Base-by-base conservation (phyloP, 2,888 invertebrate genomes). In the Teinopalpus imperialis region DNA sequence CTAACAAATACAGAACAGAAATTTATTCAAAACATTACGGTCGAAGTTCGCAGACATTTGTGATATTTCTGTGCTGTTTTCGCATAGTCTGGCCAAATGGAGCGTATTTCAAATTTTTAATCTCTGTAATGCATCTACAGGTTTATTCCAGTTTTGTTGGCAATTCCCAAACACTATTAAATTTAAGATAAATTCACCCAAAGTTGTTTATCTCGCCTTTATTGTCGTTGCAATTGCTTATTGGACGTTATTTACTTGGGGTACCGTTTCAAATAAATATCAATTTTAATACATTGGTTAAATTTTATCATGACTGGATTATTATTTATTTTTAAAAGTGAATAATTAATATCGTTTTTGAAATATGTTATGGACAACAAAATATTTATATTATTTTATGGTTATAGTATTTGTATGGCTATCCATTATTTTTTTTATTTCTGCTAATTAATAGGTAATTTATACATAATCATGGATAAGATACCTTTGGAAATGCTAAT, bases 51-150 rank as follows among this genome's bases (percentile, higher is more conserved):
- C 18, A 32, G 18, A 37, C 20, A 26, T 35, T 29, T 20, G 26
- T 14, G 18, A 20, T 35, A 21, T 20, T 18, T 20, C 18, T 6
- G 23, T 18, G 2, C 20, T 8, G 34, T 31, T 43, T 21, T 26
- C 39, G 20, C 13, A 23, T 10, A 9, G 3, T 12, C 26, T 13
- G 23, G 7, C 31, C 20, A 26, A 13, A 10, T 27, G 13, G 32
- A 26, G 16, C 32, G 20, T 45, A 27, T 39, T 39, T 45, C 39
- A 39, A 39, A 32, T 32, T 39, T 45, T 34, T 45, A 45, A 39
- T 45, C 26, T 39, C 6, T 45, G 14, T 39, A 39, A 45, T 45
- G 45, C 32, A 45, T 45, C 39, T 44, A 32, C 39, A 26, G 31
- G 34, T 16, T 37, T 20, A 20, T 39, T 39, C 31, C 13, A 37